phyloP scores from a whole-genome alignment of 53 echinoderm and acorn worm species.

The Apostichopus leukothele region DNA sequence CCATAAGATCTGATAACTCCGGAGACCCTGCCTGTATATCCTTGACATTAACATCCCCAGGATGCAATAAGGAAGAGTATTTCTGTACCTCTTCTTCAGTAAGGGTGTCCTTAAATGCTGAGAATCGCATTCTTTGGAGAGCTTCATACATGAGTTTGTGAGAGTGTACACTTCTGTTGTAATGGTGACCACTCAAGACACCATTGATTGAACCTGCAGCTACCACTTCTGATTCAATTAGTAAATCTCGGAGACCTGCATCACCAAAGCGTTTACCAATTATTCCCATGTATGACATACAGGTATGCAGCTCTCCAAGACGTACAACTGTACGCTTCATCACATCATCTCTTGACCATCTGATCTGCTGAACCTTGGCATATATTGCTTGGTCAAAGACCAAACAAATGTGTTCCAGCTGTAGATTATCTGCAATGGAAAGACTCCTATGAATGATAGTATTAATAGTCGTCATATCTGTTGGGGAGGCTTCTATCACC shows the following conservation, averaged over 20 bases:
- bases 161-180: conserved; percentile 54
- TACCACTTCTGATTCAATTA: conserved; percentile 50
- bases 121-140: conserved; percentile 27
- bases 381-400: conserved; percentile 53
- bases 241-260: conserved; percentile 51
- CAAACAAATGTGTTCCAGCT: neutral
- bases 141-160: conserved; percentile 67
- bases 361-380: conserved; percentile 56
- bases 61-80: too few relatives aligned
- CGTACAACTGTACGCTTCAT: conserved; percentile 51
- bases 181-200: conserved; percentile 54
- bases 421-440: conserved; percentile 48
- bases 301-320: conserved; percentile 68
- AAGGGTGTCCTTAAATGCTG: conserved; percentile 30
- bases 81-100: neutral
- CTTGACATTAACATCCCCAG: too few relatives aligned
- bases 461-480: conserved; percentile 50
- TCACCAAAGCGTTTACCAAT: conserved; percentile 67
- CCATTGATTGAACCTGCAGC: conserved; percentile 59
- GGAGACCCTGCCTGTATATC: too few relatives aligned
- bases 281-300: conserved; percentile 46
- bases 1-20: too few relatives aligned
- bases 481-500: conserved; percentile 45
- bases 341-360: conserved; percentile 47
- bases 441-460: conserved; percentile 43